Percentiles rank a stretch among this genome's conserved stretches.
Conservation (phyloP, 2,888 invertebrate species). For the Chalcis sispes region DNA sequence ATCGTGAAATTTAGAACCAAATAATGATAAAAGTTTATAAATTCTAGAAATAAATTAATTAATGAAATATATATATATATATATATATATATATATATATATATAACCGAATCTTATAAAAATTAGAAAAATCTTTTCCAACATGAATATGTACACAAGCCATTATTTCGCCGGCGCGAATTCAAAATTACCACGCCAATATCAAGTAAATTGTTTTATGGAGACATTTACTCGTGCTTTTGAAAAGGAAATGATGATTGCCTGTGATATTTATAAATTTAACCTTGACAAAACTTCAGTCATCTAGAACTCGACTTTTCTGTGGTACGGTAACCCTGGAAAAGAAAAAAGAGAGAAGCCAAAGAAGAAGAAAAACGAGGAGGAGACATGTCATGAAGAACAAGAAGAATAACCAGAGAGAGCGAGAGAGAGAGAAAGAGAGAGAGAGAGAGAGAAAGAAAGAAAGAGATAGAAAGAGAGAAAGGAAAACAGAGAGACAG, state of each 20-base stretch:
- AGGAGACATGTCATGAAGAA: conserved; percentile 14
- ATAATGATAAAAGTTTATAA: too few relatives aligned
- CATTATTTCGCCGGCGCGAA: conserved; percentile 21
- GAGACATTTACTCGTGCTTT: conserved; percentile 45
- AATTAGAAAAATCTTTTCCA: too few relatives aligned
- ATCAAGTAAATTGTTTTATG: conserved; percentile 45
- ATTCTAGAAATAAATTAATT: too few relatives aligned
- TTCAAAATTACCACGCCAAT: conserved; percentile 37
- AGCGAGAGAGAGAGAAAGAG: neutral
- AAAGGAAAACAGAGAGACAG: neutral
- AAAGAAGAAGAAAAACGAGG: conserved; percentile 22
- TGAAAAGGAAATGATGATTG: conserved; percentile 45
- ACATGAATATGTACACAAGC: conserved; percentile 15
- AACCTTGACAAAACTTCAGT: conserved; percentile 50
- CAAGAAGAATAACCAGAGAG: conserved; percentile 10
- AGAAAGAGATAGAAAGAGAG: neutral
- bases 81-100: too few relatives aligned
- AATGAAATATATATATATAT: too few relatives aligned
- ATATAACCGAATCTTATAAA: too few relatives aligned
- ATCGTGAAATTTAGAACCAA: too few relatives aligned
- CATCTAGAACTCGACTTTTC: conserved; percentile 32
- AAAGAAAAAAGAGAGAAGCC: conserved; percentile 21
- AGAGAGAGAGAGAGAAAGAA: neutral
- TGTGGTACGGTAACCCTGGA: conserved; percentile 26
- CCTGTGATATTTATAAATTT: conserved; percentile 44